Base-by-base conservation (phyloP, 2,113 vertebrate species). In the Mesocricetus auratus region DNA sequence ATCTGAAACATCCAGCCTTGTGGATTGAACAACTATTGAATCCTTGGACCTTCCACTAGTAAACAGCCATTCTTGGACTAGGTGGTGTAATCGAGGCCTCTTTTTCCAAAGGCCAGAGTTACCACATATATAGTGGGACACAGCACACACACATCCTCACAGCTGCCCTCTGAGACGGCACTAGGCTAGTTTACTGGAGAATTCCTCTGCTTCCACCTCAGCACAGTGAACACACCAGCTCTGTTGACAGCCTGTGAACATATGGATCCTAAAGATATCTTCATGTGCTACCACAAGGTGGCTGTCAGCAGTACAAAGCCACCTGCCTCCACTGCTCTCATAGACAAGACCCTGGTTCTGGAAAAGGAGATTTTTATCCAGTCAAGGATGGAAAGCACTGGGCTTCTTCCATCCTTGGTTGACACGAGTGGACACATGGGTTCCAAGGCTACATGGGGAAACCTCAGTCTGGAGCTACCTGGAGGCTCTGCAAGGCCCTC, bases 261-360 rank as follows among this genome's bases (percentile, higher is more conserved):
- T 3, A 15, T 5, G 1, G 22, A n/a, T 45, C 53, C 36, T 31
- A 2, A 1, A 2, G 39, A 4, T 1, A 12, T 11, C 50, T 74
- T 29, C 36, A 11, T 1, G 36, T 5, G 29, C 15, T 3, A 0
- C 24, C 50, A 19, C 33, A 56, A 79, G 94, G 6, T 1, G 0
- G 0, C 1, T 47, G 6, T 4, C 64, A n/a, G 6, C 4, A 33
- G 9, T 45, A 62, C n/a, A n/a, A n/a, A n/a, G n/a, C n/a, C n/a
- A n/a, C n/a, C n/a, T n/a, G n/a, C n/a, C n/a, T n/a, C n/a, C 26
- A 45, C 1, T 9, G 0, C 15, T 0, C 7, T 9, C 3, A 6
- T 4, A 29, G 36, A 26, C 1, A 22, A 62, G 83, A 53, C 0
- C 12, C 33, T 0, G 0, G 21, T 6, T 22, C 56, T 82, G 16